Base-by-base conservation (phyloP, 2,888 invertebrate species). In the Euclidia mi region DNA sequence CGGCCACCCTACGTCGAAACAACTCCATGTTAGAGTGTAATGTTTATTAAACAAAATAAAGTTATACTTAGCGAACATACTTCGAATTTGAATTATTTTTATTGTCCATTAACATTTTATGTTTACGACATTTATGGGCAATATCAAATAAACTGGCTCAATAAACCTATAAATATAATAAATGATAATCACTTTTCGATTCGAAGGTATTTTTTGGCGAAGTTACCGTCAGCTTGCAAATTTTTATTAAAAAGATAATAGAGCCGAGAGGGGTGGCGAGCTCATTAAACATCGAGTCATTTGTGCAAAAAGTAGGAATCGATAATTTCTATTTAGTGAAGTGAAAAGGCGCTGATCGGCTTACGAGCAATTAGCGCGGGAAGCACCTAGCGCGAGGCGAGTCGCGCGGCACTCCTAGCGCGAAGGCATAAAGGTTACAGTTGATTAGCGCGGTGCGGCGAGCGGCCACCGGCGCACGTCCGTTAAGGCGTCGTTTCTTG, bases 41-140 rank as follows among this genome's bases (percentile, higher is more conserved):
- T 46, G 29, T 56, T 53, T 58, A 51, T 41, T 38, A 34, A n/a
- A 52, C 42, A 38, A 62, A 59, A 64, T 59, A 59, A 51, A 65
- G 53, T 66, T 18, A 72, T 57, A 56, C n/a, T 38, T 56, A 41
- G 34, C 35, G 15, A 46, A 50, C 43, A 45, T 44, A 64, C 56
- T 57, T 62, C 57, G 41, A 62, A 57, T 65, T 66, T 71, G 58
- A 70, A 68, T 67, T 57, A 66, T 72, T 65, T 71, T 78, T 74
- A 78, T 67, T 32, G 61, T 51, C 58, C 67, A 71, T 78, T 78
- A 20, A 71, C 72, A 74, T 78, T 78, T 79, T 72, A 81, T 64
- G 75, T 68, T 75, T 72, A 78, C 68, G 71, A 75, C 73, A 76
- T 79, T 79, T 78, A 65, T 50, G 65, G 56, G 31, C 58, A 43